These are phyloP conservation scores for Lycophotia porphyrea DNA, from an alignment of 2,888 invertebrate genomes.

Conservation along the genomic window DNA sequence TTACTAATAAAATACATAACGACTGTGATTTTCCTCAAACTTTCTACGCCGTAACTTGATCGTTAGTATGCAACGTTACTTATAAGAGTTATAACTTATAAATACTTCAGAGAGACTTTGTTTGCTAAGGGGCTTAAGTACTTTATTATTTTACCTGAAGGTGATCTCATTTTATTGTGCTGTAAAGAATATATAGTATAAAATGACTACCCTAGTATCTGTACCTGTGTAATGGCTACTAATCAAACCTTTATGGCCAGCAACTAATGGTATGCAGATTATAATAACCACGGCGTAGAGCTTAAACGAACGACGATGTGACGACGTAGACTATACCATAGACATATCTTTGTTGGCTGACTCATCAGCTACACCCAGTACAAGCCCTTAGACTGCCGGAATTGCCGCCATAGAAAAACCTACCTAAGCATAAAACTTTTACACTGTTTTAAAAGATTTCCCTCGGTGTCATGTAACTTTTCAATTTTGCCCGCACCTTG, in stretches of 20 bases:
- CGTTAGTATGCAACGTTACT: constrained; percentile 3
- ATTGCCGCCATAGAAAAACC: constrained; percentile 4
- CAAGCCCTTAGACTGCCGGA: constrained; percentile 12
- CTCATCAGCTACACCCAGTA: constrained; percentile 37
- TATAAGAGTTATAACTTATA: background rate
- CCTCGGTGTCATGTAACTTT: constrained; percentile 4
- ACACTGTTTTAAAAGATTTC: constrained; percentile 10
- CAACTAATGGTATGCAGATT: background rate
- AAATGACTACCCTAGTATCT: constrained; percentile 12
- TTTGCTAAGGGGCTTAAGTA: constrained; percentile 18
- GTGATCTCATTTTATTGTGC: constrained; percentile 32
- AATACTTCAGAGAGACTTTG: constrained; percentile 21
- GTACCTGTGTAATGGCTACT: constrained; percentile 1
- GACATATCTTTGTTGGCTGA: constrained; percentile 23
- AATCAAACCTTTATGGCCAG: constrained; percentile 24
- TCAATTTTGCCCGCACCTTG: constrained; percentile 4
- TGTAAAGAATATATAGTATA: constrained; percentile 29
- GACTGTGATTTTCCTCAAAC: constrained; percentile 4
- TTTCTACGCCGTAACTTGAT: constrained; percentile 1
- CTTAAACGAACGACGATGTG: constrained; percentile 7
- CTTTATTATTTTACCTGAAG: constrained; percentile 23
- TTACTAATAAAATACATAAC: constrained; percentile 3
- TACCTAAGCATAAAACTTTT: background rate
- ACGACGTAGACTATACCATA: constrained; percentile 10
- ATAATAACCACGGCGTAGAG: constrained; percentile 7